Conservation (phyloP, 2,113 vertebrate genomes). For the Stegostoma tigrinum region DNA sequence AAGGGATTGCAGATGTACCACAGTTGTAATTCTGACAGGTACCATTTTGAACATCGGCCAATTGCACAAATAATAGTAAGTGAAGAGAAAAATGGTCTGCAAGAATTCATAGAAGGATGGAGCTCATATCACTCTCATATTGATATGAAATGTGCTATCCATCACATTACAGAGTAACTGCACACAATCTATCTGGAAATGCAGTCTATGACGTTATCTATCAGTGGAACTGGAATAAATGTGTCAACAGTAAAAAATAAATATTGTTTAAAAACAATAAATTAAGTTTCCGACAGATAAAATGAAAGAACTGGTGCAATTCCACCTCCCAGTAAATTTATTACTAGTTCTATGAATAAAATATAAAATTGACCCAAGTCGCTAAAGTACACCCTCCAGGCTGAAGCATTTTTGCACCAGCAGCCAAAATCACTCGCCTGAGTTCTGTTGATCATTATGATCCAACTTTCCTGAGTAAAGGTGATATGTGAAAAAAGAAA, state of each 20-base stretch:
- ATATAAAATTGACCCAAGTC: not conserved
- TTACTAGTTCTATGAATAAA: not conserved
- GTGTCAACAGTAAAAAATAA: constrained; percentile 4
- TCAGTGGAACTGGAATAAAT: constrained; percentile 8
- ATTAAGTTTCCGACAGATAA: not conserved
- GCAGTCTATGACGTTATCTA: not conserved
- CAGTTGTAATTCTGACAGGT: not conserved
- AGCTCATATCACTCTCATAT: not conserved
- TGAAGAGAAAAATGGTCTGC: not conserved
- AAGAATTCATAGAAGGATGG: constrained; percentile 6
- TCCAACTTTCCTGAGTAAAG: not conserved
- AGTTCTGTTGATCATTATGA: not conserved
- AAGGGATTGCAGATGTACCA: not conserved
- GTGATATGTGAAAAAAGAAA: not conserved
- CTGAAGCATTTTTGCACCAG: not conserved
- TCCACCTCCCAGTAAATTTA: not conserved
- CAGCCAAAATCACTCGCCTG: not conserved
- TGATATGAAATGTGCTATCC: not conserved
- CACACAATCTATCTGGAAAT: not conserved
- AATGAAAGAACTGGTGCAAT: not conserved
- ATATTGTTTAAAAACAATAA: constrained; percentile 19
- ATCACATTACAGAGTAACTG: not conserved
- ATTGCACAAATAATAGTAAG: not conserved
- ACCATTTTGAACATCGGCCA: not conserved
- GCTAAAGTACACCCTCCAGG: not conserved